phyloP scores from a whole-genome alignment of 2,113 vertebrate genomes.

The Rousettus leschenaultii region DNA sequence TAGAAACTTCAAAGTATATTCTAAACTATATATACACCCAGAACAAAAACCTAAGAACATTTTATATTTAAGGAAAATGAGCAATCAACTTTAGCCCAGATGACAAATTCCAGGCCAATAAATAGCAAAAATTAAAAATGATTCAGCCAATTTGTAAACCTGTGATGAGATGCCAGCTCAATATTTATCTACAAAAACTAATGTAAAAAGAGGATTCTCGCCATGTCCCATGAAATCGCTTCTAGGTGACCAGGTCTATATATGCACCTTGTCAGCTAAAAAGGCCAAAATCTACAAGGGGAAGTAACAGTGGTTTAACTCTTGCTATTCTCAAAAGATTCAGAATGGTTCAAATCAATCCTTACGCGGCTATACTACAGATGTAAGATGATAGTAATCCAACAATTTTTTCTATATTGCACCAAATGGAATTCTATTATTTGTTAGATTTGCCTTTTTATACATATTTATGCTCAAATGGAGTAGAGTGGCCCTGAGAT shows the following conservation, averaged over 20 bases:
- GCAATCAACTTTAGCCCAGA: neutral
- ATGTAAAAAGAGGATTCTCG: neutral
- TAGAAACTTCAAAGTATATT: neutral
- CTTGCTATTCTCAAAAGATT: neutral
- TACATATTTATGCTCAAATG: neutral
- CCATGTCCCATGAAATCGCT: neutral
- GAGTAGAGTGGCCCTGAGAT: neutral
- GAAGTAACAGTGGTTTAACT: neutral
- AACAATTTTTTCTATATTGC: neutral
- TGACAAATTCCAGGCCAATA: neutral
- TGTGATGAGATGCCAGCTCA: neutral
- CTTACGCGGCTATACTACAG: neutral
- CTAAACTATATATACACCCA: neutral
- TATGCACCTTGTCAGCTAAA: neutral
- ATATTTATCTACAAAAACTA: neutral
- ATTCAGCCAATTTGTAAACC: neutral
- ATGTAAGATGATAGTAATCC: neutral
- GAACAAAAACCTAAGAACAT: neutral
- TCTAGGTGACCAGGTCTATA: neutral
- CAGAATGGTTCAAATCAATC: neutral
- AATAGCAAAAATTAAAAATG: constrained; percentile 4
- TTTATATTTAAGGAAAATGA: neutral
- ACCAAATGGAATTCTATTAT: neutral
- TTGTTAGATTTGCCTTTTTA: neutral
- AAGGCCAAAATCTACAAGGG: neutral